Evolutionary conservation across 2,888 invertebrate genomes (phyloP).

Genomic region (Torymus tubicola): DNA sequence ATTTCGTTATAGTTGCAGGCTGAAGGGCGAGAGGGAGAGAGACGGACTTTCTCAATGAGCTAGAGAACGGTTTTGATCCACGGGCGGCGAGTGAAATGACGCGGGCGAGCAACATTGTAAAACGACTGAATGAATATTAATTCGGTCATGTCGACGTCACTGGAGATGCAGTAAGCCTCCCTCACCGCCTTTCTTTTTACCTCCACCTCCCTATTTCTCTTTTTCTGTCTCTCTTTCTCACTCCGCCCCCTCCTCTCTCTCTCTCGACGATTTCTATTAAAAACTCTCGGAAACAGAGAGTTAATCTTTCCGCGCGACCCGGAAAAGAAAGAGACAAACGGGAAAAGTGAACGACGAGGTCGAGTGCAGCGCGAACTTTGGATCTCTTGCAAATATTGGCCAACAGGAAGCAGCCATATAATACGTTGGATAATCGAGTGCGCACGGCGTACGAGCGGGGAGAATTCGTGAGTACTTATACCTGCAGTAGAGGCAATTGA

Average conservation of each 20-base stretch:
- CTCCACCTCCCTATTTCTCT: too few relatives aligned
- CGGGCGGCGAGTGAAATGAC: not conserved
- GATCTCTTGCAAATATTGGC: slow-evolving; percentile 52
- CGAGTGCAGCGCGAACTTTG: slow-evolving; percentile 4
- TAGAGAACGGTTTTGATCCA: slow-evolving; percentile 25
- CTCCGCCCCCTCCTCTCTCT: not conserved
- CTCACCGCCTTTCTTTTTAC: too few relatives aligned
- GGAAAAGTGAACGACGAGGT: not conserved
- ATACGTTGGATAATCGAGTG: slow-evolving; percentile 42
- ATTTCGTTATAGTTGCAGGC: slow-evolving; percentile 38
- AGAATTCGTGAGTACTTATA: slow-evolving; percentile 22
- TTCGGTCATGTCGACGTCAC: slow-evolving; percentile 36
- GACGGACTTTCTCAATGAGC: slow-evolving; percentile 21
- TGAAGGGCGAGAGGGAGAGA: not conserved
- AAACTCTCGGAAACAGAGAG: slow-evolving; percentile 2
- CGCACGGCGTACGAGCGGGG: slow-evolving; percentile 7
- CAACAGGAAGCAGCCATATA: slow-evolving; percentile 42
- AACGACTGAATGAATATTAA: slow-evolving; percentile 55
- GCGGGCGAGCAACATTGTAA: not conserved
- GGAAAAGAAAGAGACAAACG: not conserved
- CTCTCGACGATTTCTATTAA: slow-evolving; percentile 24
- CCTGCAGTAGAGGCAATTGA: too few relatives aligned
- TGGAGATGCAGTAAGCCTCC: not conserved
- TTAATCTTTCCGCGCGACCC: slow-evolving; percentile 15
- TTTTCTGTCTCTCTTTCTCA: too few relatives aligned